A percentile compares a stretch with the other conserved stretches of the same genome.
These are phyloP conservation scores for Lysandra coridon DNA, from an alignment of 2,888 invertebrate species.

Conservation along the genomic window DNA sequence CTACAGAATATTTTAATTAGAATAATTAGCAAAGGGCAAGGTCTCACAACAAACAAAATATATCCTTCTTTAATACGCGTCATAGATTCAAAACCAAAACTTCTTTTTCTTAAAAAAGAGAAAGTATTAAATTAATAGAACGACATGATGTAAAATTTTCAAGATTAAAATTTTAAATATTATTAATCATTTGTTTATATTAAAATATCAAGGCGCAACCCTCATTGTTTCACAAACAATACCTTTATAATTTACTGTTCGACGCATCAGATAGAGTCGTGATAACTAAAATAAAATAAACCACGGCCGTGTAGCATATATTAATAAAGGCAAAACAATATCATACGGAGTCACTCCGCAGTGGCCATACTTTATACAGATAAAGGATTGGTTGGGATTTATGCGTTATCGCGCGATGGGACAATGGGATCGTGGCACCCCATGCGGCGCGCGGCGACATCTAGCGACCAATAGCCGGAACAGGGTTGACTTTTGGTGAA, in stretches of 20 bases:
- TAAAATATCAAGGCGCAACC: slow-evolving; percentile 16
- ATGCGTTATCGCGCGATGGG: slow-evolving; percentile 77
- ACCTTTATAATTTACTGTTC: slow-evolving; percentile 77
- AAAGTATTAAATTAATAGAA: not conserved
- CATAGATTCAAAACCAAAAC: too few species aligned
- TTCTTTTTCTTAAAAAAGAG: too few species aligned
- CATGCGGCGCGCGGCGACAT: slow-evolving; percentile 68
- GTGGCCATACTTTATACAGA: slow-evolving; percentile 79
- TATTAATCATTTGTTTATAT: slow-evolving; percentile 7
- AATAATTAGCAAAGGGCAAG: too few species aligned
- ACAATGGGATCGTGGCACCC: slow-evolving; percentile 80
- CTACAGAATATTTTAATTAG: too few species aligned
- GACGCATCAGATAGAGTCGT: slow-evolving; percentile 78
- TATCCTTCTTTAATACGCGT: too few species aligned
- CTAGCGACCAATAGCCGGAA: slow-evolving; percentile 42
- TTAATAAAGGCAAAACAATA: slow-evolving; percentile 79
- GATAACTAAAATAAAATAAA: slow-evolving; percentile 80
- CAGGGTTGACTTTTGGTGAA: slow-evolving; percentile 73
- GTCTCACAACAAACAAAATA: too few species aligned
- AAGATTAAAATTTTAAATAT: not conserved
- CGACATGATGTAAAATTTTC: not conserved
- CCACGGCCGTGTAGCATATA: slow-evolving; percentile 71
- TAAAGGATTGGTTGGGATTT: slow-evolving; percentile 77
- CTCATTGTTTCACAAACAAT: slow-evolving; percentile 59
- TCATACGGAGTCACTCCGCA: slow-evolving; percentile 78